Evolutionary conservation across 2,888 invertebrate genomes (phyloP).

Genomic region (Eumerus sabulonum): DNA sequence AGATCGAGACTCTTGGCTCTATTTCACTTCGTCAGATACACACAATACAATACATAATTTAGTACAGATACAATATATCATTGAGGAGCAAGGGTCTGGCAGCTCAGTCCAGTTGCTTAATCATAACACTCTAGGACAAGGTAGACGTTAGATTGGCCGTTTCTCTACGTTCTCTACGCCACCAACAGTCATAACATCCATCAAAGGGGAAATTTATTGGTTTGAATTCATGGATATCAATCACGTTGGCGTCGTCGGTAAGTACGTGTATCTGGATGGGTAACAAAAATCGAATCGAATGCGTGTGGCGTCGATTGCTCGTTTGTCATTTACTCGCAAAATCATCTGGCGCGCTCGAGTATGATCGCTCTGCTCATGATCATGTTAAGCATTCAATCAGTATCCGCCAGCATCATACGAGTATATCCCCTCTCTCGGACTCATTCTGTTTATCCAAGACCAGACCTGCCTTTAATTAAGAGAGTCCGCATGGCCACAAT

Average conservation of each 20-base stretch:
- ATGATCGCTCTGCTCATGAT: too few species aligned
- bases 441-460: conserved; percentile 8
- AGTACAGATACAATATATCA: conserved; percentile 58
- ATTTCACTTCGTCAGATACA: conserved; percentile 33
- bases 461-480: too few species aligned
- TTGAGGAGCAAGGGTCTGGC: conserved; percentile 24
- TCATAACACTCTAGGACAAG: conserved; percentile 58
- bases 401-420: too few species aligned
- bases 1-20: conserved; percentile 32
- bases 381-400: too few species aligned
- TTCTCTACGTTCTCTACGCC: too few species aligned
- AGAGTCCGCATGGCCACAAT: conserved; percentile 4
- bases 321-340: neutral
- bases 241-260: conserved; percentile 57
- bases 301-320: conserved; percentile 9
- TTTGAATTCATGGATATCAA: conserved; percentile 66
- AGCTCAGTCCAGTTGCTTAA: conserved; percentile 48
- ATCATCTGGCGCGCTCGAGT: too few species aligned
- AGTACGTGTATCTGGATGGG: neutral
- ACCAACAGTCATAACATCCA: conserved; percentile 18
- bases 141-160: conserved; percentile 7
- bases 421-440: too few species aligned
- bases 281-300: conserved; percentile 4
- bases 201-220: conserved; percentile 57
- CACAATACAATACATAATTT: conserved; percentile 39